Base-by-base conservation (phyloP, 2,113 vertebrate genomes). In the Gobio gobio region DNA sequence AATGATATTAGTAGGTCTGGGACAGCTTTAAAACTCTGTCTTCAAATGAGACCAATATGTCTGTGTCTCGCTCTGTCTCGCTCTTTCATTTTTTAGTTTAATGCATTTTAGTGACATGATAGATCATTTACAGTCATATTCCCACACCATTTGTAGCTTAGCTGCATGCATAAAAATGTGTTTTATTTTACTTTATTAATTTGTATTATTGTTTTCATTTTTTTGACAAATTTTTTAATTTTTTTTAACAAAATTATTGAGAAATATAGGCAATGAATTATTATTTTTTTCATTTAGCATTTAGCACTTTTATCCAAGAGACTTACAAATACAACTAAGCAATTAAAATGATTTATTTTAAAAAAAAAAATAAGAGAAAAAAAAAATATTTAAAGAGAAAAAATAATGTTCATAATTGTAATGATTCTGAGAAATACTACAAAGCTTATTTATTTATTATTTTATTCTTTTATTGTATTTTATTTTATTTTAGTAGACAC, bases 1-100 rank as follows among this genome's bases (percentile, higher is more conserved):
- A 81, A 81, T 49, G 40, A 49, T 81, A 81, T 66, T 81, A 81
- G 59, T 66, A 5, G 24, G 24, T 20, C 61, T 29, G 40, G 43
- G 45, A 51, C 13, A 75, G 9, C 18, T 56, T 77, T 75, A 75
- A 18, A 33, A 78, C 29, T 79, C 22, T 13, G 36, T 43, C 56
- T 20, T 64, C 24, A 74, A 74, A 49, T 51, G 58, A 79, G 77
- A 79, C 33, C 24, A 63, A 43, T 56, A 3, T 36, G 12, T 64
- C 5, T 61, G 18, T 70, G 1, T 63, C 13, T 78, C 10, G 22
- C 7, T 63, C n/a, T 83, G 36, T 84, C 29, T 78, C 72, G 76
- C 54, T 56, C n/a, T 78, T 13, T 70, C 14, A n/a, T 14, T 22
- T 9, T 73, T 49, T 64, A 73, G 68, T 43, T 73, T 45, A 73